phyloP scores from a whole-genome alignment of 92 coral and sea anemone genomes.

The Heteractis magnifica region DNA sequence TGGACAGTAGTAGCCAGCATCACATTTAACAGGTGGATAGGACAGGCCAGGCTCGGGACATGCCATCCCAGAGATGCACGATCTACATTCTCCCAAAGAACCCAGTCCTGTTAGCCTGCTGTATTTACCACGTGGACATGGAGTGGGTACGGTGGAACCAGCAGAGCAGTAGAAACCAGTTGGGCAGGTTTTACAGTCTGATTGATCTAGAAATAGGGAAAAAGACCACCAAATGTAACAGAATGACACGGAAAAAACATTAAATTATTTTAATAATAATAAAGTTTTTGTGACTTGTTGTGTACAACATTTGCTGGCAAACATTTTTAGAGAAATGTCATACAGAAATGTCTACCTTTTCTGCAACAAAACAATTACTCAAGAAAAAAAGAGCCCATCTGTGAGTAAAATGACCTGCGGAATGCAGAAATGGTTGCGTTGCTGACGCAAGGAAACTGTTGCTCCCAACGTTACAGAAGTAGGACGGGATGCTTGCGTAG shows the following conservation, averaged over 20 bases:
- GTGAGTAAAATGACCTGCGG: too few relatives aligned
- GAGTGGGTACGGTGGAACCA: conserved; percentile 76
- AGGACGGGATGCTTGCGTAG: too few relatives aligned
- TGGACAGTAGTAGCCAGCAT: conserved; percentile 93
- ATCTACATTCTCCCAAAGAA: conserved; percentile 61
- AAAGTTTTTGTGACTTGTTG: too few relatives aligned
- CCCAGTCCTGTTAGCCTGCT: conserved; percentile 54
- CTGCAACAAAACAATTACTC: too few relatives aligned
- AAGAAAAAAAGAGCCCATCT: too few relatives aligned
- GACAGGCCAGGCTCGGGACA: conserved; percentile 82
- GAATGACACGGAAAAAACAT: not conserved
- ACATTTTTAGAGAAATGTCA: too few relatives aligned
- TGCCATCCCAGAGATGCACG: conserved; percentile 97
- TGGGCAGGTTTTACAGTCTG: conserved; percentile 89
- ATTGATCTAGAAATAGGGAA: conserved; percentile 37
- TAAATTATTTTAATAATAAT: too few relatives aligned
- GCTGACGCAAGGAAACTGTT: too few relatives aligned
- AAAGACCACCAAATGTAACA: not conserved
- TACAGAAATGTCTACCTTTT: too few relatives aligned
- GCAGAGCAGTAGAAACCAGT: conserved; percentile 79
- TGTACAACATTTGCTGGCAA: too few relatives aligned
- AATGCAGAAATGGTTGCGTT: too few relatives aligned
- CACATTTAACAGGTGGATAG: conserved; percentile 83
- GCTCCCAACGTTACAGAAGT: too few relatives aligned
- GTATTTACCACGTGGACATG: conserved; percentile 84